phyloP scores from a whole-genome alignment of 2,113 vertebrate genomes.

The Lagenorhynchus albirostris region DNA sequence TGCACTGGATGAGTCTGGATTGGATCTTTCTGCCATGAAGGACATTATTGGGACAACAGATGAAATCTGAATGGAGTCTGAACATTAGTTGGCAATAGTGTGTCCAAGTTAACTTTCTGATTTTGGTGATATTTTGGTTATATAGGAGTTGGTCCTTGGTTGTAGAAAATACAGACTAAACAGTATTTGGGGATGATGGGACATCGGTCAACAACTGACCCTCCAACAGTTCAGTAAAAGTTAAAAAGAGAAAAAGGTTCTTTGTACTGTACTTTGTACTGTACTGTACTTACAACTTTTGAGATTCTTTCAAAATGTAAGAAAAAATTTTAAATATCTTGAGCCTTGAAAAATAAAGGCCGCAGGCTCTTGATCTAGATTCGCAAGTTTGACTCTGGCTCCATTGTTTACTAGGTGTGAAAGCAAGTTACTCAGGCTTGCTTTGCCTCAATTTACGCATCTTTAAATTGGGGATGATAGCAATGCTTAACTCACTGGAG shows the following conservation, averaged over 20 bases:
- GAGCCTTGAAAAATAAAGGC: too few species aligned
- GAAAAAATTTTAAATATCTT: neutral
- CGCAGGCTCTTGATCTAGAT: neutral
- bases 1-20: accelerated
- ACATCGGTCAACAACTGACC: neutral
- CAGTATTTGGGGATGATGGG: neutral
- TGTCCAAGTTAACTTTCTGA: neutral
- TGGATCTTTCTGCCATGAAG: neutral
- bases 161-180: neutral
- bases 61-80: neutral
- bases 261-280: neutral
- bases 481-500: too few species aligned
- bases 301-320: neutral
- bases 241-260: neutral
- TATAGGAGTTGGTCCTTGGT: neutral
- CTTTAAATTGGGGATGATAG: neutral
- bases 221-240: neutral
- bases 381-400: neutral
- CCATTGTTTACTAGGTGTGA: neutral
- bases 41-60: neutral
- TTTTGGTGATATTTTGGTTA: neutral
- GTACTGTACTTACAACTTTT: neutral
- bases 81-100: too few species aligned
- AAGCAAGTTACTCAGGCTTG: neutral
- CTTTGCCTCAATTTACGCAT: neutral